These are phyloP conservation scores for Rotaria macrura DNA, from an alignment of 2,888 invertebrate genomes.

Conservation along the genomic window DNA sequence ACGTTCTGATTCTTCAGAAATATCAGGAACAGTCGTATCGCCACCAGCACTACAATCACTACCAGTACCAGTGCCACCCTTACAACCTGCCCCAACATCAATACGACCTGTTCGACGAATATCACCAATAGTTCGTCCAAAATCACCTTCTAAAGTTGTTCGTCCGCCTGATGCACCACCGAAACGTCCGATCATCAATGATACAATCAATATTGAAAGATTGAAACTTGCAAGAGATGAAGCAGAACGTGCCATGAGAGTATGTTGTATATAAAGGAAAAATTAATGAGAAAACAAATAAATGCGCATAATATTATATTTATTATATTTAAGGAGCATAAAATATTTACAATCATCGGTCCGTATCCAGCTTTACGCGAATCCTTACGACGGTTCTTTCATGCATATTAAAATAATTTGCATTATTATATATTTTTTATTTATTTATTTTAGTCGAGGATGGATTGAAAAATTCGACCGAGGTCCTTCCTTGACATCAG, in stretches of 20 bases:
- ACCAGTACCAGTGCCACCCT: background rate
- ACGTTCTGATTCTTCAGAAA: background rate
- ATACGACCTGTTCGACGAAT: background rate
- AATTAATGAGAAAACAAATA: too few relatives aligned
- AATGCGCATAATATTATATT: too few relatives aligned
- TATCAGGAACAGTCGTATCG: too few relatives aligned
- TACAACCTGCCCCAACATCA: background rate
- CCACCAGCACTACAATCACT: too few relatives aligned
- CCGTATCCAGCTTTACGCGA: slow-evolving; percentile 47
- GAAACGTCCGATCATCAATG: background rate
- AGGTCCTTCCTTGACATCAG: slow-evolving; percentile 28
- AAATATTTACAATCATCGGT: slow-evolving; percentile 49
- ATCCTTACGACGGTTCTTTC: slow-evolving; percentile 38
- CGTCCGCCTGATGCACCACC: background rate
- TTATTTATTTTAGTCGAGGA: slow-evolving; percentile 39
- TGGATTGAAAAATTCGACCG: slow-evolving; percentile 51
- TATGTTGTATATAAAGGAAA: too few relatives aligned
- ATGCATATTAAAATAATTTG: background rate
- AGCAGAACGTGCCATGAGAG: slow-evolving; percentile 30
- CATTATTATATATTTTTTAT: background rate
- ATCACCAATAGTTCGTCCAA: background rate
- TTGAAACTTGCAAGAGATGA: slow-evolving; percentile 32
- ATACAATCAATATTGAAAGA: slow-evolving; percentile 15
- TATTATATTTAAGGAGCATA: slow-evolving; percentile 38
- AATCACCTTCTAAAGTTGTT: background rate